Conservation (phyloP, 2,888 invertebrate genomes). For the Napeogenes sylphis region DNA sequence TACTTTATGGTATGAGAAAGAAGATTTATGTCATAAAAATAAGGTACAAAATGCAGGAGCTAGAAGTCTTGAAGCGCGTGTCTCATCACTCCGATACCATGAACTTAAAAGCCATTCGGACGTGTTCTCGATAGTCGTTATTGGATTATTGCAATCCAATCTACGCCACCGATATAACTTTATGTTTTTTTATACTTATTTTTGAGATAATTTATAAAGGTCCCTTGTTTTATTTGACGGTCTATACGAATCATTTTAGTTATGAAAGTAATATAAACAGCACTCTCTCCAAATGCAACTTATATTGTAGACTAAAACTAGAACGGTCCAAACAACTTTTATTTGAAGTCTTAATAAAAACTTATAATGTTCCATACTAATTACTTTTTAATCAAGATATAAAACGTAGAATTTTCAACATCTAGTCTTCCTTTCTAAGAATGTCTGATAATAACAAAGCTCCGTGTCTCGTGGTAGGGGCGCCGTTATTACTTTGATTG, state of each 20-base stretch:
- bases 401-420: no score
- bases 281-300: no score
- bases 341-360: no score
- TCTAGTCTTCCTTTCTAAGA: not conserved
- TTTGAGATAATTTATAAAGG: no score
- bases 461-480: conserved; percentile 13
- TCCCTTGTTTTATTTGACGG: no score
- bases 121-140: conserved; percentile 30
- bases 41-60: conserved; percentile 14
- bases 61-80: conserved; percentile 20
- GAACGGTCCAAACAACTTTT: no score
- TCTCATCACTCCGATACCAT: conserved; percentile 27
- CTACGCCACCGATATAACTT: not conserved
- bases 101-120: conserved; percentile 31
- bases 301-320: no score
- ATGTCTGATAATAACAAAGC: not conserved
- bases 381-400: no score
- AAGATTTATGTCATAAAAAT: conserved; percentile 5
- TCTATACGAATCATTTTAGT: no score
- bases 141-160: conserved; percentile 32
- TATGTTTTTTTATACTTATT: no score
- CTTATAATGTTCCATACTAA: no score
- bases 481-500: conserved; percentile 50
- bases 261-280: no score
- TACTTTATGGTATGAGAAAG: conserved; percentile 1